phyloP scores from a whole-genome alignment of 2,113 vertebrate species.

The Spermophilus dauricus region DNA sequence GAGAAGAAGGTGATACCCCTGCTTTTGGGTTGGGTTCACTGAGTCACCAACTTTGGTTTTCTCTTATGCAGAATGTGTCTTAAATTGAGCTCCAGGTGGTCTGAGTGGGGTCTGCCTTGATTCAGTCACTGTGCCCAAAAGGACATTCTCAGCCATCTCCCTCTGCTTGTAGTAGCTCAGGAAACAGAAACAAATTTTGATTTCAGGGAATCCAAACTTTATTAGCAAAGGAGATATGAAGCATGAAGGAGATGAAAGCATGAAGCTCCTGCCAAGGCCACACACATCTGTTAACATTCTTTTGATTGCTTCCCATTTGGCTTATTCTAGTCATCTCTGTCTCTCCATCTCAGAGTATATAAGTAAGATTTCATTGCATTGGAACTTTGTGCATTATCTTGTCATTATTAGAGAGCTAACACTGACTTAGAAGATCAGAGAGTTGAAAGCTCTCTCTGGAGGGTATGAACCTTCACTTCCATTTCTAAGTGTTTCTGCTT shows the following conservation, averaged over 20 bases:
- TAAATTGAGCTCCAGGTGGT: neutral
- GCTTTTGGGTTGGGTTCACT: slow-evolving; percentile 1
- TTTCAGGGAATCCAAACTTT: slow-evolving; percentile 54
- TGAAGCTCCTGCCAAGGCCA: neutral
- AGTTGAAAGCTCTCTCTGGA: neutral
- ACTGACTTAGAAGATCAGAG: neutral
- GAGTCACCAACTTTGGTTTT: neutral
- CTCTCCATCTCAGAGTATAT: slow-evolving; percentile 5
- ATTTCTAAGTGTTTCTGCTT: slow-evolving; percentile 55
- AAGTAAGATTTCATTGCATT: neutral
- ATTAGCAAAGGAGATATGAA: slow-evolving; percentile 46
- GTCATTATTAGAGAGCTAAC: neutral
- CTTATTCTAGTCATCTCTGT: neutral
- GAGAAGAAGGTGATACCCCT: neutral
- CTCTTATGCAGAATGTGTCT: neutral
- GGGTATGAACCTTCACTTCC: neutral
- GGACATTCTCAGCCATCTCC: neutral
- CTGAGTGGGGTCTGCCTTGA: neutral
- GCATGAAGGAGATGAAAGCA: neutral
- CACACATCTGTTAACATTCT: neutral
- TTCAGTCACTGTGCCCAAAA: neutral
- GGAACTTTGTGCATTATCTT: neutral
- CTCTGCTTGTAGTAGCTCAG: slow-evolving; percentile 2
- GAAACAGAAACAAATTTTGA: slow-evolving; percentile 61
- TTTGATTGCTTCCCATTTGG: neutral